Percentiles rank a stretch among this genome's conserved stretches.
Conservation (phyloP, 92 coral and sea anemone genomes). For the Meandrina meandrites region DNA sequence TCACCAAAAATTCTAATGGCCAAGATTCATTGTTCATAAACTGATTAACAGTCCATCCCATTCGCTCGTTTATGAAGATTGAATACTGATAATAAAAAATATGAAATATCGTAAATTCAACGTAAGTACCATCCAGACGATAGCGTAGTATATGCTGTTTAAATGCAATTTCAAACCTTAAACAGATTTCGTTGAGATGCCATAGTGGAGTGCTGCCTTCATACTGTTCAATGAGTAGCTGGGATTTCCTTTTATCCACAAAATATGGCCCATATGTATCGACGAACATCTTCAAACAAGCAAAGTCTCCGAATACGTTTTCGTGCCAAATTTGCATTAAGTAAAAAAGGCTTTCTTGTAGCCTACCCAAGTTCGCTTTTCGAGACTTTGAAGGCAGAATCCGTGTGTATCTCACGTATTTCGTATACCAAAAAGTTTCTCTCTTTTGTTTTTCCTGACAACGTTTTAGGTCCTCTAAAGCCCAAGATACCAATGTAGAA, state of each 20-base stretch:
- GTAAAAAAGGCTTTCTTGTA: not conserved
- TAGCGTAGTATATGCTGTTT: not conserved
- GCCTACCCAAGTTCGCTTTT: not conserved
- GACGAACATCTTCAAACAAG: not conserved
- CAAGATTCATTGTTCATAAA: not conserved
- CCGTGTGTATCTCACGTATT: not conserved
- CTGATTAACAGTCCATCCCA: not conserved
- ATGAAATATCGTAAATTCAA: not conserved
- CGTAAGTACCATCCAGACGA: not conserved
- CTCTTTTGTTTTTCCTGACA: not conserved
- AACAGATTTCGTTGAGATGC: not conserved
- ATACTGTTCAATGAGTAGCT: not conserved
- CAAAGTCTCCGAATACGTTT: not conserved
- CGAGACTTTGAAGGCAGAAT: not conserved
- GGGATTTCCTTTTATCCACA: not conserved
- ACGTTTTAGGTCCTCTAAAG: not conserved
- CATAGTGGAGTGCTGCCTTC: not conserved
- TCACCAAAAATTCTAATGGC: conserved; percentile 24
- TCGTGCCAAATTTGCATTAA: not conserved
- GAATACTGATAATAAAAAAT: not conserved
- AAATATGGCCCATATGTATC: not conserved
- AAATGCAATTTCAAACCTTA: not conserved
- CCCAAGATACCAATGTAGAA: not conserved
- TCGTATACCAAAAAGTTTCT: not conserved
- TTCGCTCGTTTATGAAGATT: conserved; percentile 9